Evolutionary conservation across 2,797 vertebrate genomes (phyloP).

Genomic region (Eptatretus atami): DNA sequence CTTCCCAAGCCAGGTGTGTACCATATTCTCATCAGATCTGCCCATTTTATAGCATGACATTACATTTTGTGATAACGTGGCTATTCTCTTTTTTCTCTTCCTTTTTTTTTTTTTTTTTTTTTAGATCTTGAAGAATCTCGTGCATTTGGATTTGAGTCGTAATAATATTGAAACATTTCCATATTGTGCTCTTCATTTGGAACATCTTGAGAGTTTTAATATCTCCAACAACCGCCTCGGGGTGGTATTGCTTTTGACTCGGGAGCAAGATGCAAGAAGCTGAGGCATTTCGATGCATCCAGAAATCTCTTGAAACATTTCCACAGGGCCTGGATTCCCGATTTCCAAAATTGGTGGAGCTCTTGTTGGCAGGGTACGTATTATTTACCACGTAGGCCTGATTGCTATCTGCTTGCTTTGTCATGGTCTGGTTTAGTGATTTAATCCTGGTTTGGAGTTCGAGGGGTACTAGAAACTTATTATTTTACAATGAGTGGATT

Average conservation of each 20-base stretch:
- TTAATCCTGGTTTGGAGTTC: too few relatives aligned
- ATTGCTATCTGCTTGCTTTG: too few relatives aligned
- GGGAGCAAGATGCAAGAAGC: too few relatives aligned
- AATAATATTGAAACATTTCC: background rate
- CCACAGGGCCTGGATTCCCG: background rate
- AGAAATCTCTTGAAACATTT: background rate
- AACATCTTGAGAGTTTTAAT: background rate
- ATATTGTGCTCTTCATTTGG: background rate
- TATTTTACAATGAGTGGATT: too few relatives aligned
- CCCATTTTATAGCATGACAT: too few relatives aligned
- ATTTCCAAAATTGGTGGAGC: constrained; percentile 1
- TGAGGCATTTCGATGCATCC: background rate
- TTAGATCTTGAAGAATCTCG: background rate
- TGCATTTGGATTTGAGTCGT: background rate
- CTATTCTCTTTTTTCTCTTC: background rate
- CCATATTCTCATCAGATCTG: too few relatives aligned
- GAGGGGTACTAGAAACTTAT: too few relatives aligned
- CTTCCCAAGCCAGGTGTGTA: too few relatives aligned
- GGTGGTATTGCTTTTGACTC: background rate
- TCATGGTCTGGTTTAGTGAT: too few relatives aligned
- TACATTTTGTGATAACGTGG: too few relatives aligned
- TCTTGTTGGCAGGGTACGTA: background rate
- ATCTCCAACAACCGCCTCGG: background rate
- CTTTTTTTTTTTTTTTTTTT: constrained; percentile 1
- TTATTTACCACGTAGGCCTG: too few relatives aligned